Conservation (phyloP, 2,797 vertebrate species). For the Amblyraja radiata region DNA sequence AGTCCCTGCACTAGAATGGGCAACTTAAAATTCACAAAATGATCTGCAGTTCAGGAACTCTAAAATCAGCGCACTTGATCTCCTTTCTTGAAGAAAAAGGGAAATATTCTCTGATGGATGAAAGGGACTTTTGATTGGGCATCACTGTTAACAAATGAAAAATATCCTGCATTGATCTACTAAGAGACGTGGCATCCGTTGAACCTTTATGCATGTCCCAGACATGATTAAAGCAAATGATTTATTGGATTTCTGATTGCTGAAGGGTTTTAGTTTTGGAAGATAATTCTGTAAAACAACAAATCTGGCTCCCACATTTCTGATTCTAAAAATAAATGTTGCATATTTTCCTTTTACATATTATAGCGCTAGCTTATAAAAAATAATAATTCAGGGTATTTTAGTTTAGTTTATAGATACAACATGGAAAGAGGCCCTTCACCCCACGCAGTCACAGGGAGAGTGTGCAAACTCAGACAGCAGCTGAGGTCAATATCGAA, state of each 20-base stretch:
- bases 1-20: neutral
- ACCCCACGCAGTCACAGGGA: no score
- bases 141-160: neutral
- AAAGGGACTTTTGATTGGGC: neutral
- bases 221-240: neutral
- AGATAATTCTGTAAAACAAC: neutral
- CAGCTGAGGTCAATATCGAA: no score
- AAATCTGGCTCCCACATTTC: neutral
- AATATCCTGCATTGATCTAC: neutral
- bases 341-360: neutral
- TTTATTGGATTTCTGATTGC: neutral
- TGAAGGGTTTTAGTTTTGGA: neutral
- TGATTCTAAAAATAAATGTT: neutral
- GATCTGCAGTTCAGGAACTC: neutral
- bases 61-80: slow-evolving; percentile 7
- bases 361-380: neutral
- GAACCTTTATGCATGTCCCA: neutral
- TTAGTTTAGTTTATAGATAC: no score
- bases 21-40: neutral
- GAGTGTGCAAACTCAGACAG: no score
- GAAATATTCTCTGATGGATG: slow-evolving; percentile 3
- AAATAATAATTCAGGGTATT: neutral
- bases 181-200: neutral
- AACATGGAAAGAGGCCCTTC: no score
- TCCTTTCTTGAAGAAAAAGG: neutral